Evolutionary conservation across 2,113 vertebrate genomes (phyloP), one percentile per base, ranked within the genome.

Genomic region (Boleophthalmus pectinirostris): DNA sequence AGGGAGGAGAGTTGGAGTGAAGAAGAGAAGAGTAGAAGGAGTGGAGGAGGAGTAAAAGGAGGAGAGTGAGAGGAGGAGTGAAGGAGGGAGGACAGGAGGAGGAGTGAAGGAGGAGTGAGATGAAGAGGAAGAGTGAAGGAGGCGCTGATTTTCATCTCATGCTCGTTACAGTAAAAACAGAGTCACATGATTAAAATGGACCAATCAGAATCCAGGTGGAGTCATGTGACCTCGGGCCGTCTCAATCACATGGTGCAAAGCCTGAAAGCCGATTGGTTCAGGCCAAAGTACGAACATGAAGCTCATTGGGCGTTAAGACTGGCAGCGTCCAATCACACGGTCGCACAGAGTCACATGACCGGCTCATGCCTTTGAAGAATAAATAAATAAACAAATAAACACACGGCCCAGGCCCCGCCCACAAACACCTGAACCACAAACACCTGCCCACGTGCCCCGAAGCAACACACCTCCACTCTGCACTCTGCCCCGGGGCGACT

Each of bases 371-470:
- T 82, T 84, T 16, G 13, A 47, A 47, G 3, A 87, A 89, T 90
- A 91, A 90, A 90, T 91, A 89, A 80, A 82, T 66, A 47, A 38
- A 38, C 35, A 38, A 38, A 73, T 87, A 74, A 77, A 70, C 75
- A 6, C 60, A 25, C 38, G 43, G 18, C 46, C 13, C 12, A 10
- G 51, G 54, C 54, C 21, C 10, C 54, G 8, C 10, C 54, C 56
- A 57, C 56, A 57, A 47, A 47, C 46, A 0, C 46, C 46, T 14
- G 2, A 3, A 47, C 14, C 14, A 13, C 14, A 0, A 13, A 35
- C 33, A 35, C 33, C 35, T 8, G 35, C 35, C 8, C 35, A 5
- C 8, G 35, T 38, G 35, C 6, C 35, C 35, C 6, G 2, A 38
- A 9, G 35, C 35, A 38, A 38, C 2, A 38, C 35, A 38, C 35